phyloP scores from a whole-genome alignment of 2,797 vertebrate species.

The Syngnathus acus region DNA sequence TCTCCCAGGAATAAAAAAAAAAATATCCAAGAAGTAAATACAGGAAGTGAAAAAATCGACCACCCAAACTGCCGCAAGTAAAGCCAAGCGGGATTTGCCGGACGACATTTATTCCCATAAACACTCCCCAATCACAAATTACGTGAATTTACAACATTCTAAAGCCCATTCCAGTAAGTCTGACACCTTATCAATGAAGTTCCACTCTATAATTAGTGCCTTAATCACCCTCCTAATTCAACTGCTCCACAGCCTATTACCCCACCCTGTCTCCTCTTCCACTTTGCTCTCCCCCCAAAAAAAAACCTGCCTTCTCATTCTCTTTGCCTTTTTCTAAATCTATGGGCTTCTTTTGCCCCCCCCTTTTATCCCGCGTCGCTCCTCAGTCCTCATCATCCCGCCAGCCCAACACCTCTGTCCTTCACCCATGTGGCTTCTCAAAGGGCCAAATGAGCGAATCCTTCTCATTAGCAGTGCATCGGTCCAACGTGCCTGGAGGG shows the following conservation, averaged over 20 bases:
- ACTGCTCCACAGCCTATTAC: constrained; percentile 63
- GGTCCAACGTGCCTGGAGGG: constrained; percentile 39
- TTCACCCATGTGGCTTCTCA: constrained; percentile 32
- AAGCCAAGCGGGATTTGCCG: background rate
- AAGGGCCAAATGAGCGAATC: constrained; percentile 49
- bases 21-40: background rate
- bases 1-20: background rate
- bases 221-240: constrained; percentile 79
- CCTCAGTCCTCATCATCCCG: constrained; percentile 17
- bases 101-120: background rate
- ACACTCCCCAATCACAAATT: constrained; percentile 9
- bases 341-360: constrained; percentile 9
- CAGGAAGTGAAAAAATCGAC: background rate
- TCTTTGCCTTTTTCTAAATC: constrained; percentile 10
- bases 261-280: constrained; percentile 12
- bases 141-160: constrained; percentile 49
- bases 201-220: constrained; percentile 74
- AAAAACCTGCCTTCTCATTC: background rate
- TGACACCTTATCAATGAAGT: constrained; percentile 76
- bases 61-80: background rate
- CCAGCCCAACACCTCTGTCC: constrained; percentile 24
- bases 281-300: constrained; percentile 10
- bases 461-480: constrained; percentile 54
- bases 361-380: constrained; percentile 9
- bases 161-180: constrained; percentile 54